phyloP scores from a whole-genome alignment of 23 tunicate genomes.

The Ciona savignyi region DNA sequence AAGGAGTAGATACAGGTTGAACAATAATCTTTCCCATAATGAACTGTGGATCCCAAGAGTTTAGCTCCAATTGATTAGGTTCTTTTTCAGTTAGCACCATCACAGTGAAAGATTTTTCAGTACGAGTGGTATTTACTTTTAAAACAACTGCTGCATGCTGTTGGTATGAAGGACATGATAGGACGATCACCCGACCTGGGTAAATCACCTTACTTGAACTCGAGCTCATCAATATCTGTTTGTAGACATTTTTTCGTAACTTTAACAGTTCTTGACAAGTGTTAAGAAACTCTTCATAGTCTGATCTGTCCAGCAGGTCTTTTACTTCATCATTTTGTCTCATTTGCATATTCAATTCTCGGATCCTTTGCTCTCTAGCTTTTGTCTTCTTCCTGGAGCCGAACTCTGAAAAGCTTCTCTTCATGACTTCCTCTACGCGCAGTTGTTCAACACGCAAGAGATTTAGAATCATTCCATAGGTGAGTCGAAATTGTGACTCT shows the following conservation, averaged over 20 bases:
- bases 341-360: conserved; percentile 8
- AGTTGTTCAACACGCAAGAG: conserved; percentile 91
- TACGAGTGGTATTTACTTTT: conserved; percentile 44
- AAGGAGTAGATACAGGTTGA: conserved; percentile 29
- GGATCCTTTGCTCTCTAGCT: conserved; percentile 12
- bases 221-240: conserved; percentile 10
- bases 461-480: conserved; percentile 95
- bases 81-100: conserved; percentile 46
- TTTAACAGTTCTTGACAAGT: conserved; percentile 61
- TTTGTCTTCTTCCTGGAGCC: conserved; percentile 75
- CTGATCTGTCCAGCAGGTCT: conserved; percentile 12
- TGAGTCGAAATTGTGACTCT: conserved; percentile 91
- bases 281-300: conserved; percentile 36
- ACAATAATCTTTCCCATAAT: conserved; percentile 40
- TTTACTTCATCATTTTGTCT: conserved; percentile 12
- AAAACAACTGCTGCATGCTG: conserved; percentile 42
- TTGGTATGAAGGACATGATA: conserved; percentile 26
- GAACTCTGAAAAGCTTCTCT: conserved; percentile 93
- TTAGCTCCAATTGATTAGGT: background rate
- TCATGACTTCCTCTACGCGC: conserved; percentile 96
- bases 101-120: conserved; percentile 27
- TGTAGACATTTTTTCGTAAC: conserved; percentile 24
- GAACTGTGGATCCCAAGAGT: conserved; percentile 26
- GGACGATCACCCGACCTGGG: conserved; percentile 70
- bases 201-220: conserved; percentile 33